phyloP scores from a whole-genome alignment of 23 tunicate species.

The Trididemnum clinides region DNA sequence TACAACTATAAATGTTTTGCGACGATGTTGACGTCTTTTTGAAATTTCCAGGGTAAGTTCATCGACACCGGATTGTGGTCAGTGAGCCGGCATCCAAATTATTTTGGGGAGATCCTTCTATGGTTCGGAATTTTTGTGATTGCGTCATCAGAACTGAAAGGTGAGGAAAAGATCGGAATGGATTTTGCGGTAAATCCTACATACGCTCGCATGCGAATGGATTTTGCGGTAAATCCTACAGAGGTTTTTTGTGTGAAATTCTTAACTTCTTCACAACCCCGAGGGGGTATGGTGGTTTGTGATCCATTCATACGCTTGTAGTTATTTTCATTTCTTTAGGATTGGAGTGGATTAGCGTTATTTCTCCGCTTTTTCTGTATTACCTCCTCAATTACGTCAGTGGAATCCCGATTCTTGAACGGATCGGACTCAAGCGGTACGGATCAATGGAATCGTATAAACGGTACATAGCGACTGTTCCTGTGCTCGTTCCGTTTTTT shows the following conservation, averaged over 20 bases:
- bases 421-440: constrained; percentile 62
- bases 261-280: not conserved
- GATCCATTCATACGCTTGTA: not conserved
- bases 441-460: constrained; percentile 70
- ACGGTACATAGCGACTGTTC: constrained; percentile 69
- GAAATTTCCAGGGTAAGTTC: constrained; percentile 69
- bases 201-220: no score
- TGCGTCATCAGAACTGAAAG: constrained; percentile 65
- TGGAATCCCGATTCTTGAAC: constrained; percentile 89
- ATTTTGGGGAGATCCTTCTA: constrained; percentile 92
- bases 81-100: constrained; percentile 95
- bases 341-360: constrained; percentile 65
- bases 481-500: constrained; percentile 75
- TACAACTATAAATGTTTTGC: not conserved
- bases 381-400: constrained; percentile 76
- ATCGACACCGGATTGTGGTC: constrained; percentile 86
- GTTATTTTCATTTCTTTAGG: constrained; percentile 57
- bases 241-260: not conserved
- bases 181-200: no score
- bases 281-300: no score
- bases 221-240: no score
- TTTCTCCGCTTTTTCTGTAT: constrained; percentile 72
- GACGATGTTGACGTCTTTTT: not conserved
- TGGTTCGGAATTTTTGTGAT: constrained; percentile 85
- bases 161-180: constrained; percentile 34